A percentile compares a stretch with the other conserved stretches of the same genome.
Conservation (phyloP, 1,140 invertebrate genomes). For the Trichoplusia ni region DNA sequence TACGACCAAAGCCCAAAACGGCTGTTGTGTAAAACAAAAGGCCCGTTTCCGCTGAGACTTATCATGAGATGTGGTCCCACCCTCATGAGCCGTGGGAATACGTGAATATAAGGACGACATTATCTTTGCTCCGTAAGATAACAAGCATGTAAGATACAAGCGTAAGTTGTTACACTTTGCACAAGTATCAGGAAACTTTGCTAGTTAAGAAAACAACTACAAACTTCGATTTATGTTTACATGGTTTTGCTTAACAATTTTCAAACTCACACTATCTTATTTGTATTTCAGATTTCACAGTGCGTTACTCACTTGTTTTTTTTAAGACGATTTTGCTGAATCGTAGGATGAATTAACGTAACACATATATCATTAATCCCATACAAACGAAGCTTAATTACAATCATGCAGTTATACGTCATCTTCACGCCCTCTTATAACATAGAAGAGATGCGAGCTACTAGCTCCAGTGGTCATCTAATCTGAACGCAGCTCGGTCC, state of each 20-base stretch:
- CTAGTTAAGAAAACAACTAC: too few species aligned
- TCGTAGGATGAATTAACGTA: too few species aligned
- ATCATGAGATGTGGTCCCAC: slow-evolving; percentile 7
- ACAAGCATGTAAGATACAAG: background rate
- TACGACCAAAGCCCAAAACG: background rate
- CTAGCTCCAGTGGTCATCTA: background rate
- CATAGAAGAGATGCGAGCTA: slow-evolving; percentile 9
- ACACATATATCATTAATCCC: too few species aligned
- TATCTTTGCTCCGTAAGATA: background rate
- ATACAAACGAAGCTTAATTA: too few species aligned
- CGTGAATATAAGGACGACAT: background rate
- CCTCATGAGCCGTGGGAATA: background rate
- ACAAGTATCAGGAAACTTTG: too few species aligned
- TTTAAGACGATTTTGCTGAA: too few species aligned
- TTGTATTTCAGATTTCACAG: too few species aligned
- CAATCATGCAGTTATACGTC: too few species aligned
- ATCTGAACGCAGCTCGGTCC: slow-evolving; percentile 38
- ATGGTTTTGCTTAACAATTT: too few species aligned
- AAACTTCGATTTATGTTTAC: too few species aligned
- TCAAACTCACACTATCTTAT: too few species aligned
- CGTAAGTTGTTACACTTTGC: background rate
- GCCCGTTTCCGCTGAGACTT: background rate
- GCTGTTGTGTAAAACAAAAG: background rate
- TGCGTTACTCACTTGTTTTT: too few species aligned
- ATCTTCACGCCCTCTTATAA: background rate